These are phyloP conservation scores for Enteromius trimaculatus DNA, from an alignment of 2,797 vertebrate species.

Conservation along the genomic window DNA sequence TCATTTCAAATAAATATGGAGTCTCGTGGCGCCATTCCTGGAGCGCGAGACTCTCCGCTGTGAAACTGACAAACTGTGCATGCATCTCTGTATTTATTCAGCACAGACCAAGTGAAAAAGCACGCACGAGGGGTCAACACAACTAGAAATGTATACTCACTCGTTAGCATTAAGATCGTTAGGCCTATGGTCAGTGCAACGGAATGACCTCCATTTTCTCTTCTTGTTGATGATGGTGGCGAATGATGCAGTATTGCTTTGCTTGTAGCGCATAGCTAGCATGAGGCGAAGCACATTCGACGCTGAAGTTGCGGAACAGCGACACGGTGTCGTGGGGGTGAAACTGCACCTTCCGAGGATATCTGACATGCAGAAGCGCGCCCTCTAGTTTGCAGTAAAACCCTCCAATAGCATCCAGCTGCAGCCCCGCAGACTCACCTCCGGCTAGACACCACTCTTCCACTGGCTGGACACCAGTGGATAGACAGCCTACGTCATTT, in stretches of 20 bases:
- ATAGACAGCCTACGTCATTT: too few relatives aligned
- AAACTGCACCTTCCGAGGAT: not conserved
- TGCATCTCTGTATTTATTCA: not conserved
- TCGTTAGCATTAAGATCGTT: conserved; percentile 55
- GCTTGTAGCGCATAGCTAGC: not conserved
- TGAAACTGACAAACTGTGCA: not conserved
- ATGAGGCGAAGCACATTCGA: conserved; percentile 17
- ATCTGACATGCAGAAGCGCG: conserved; percentile 4
- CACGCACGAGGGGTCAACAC: not conserved
- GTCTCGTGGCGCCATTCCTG: conserved; percentile 58
- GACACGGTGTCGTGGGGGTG: conserved; percentile 65
- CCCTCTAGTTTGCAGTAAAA: not conserved
- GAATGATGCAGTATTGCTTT: conserved; percentile 32
- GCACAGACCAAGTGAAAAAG: not conserved
- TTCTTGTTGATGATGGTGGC: conserved; percentile 66
- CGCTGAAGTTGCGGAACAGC: conserved; percentile 53
- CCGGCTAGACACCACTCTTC: too few relatives aligned
- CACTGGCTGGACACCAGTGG: too few relatives aligned
- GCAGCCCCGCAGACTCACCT: too few relatives aligned
- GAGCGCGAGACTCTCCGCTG: not conserved
- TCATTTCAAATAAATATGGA: conserved; percentile 23
- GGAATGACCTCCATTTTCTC: conserved; percentile 82
- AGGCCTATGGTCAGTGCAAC: conserved; percentile 65
- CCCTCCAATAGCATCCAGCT: too few relatives aligned
- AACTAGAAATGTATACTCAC: conserved; percentile 56